Conservation (phyloP, 2,797 vertebrate species). For the Gadopsis bispinosus region DNA sequence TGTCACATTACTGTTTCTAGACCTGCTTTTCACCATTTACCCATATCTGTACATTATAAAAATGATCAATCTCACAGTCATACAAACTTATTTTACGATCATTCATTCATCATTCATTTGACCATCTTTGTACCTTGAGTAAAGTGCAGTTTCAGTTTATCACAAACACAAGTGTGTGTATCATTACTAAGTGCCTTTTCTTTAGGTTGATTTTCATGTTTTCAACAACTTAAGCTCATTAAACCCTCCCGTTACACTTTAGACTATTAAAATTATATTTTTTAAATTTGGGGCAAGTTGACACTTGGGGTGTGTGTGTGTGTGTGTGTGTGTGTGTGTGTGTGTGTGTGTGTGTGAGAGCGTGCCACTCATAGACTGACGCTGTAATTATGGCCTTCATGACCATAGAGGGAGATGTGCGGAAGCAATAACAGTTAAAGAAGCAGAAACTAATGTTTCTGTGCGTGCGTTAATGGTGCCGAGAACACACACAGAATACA, state of each 20-base stretch:
- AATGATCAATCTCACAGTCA: not conserved
- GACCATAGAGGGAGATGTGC: conserved; percentile 14
- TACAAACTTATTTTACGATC: conserved; percentile 19
- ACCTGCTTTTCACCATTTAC: not conserved
- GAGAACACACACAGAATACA: conserved; percentile 54
- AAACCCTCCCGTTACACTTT: not conserved
- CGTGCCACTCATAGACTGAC: not conserved
- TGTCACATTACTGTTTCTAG: not conserved
- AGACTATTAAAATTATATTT: not conserved
- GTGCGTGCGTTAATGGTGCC: conserved; percentile 42
- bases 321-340: not conserved
- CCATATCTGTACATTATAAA: conserved; percentile 4
- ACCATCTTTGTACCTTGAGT: conserved; percentile 25
- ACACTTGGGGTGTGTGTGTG: not conserved
- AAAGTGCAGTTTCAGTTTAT: conserved; percentile 21
- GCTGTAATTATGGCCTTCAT: conserved; percentile 18
- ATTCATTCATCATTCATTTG: not conserved
- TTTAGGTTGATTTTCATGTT: not conserved
- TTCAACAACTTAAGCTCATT: not conserved
- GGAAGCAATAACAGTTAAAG: conserved; percentile 56
- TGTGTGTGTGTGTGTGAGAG: not conserved
- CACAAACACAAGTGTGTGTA: not conserved
- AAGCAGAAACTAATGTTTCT: not conserved
- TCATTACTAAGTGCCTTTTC: not conserved
- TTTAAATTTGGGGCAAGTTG: not conserved